Percentiles rank a stretch among this genome's conserved stretches.
Evolutionary conservation across 2,888 invertebrate species (phyloP).

Genomic region (Sabellastarte sp.): DNA sequence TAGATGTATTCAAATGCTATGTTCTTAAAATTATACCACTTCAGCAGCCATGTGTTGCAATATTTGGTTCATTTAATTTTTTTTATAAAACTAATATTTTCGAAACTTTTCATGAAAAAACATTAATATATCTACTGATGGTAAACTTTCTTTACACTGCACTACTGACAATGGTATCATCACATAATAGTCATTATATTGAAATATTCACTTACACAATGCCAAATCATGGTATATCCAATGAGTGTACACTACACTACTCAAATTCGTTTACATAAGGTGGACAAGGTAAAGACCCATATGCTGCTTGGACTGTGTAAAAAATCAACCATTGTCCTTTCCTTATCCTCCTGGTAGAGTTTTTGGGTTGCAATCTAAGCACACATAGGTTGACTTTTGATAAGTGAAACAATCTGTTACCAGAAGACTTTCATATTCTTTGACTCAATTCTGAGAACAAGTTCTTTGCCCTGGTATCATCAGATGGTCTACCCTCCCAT

Average conservation of each 20-base stretch:
- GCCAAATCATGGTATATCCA: no score
- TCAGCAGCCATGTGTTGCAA: no score
- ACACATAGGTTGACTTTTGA: not conserved
- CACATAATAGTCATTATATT: no score
- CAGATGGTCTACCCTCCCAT: not conserved
- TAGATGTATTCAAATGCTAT: no score
- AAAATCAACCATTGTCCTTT: not conserved
- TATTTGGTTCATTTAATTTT: no score
- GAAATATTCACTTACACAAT: no score
- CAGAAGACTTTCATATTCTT: not conserved
- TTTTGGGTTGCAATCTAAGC: not conserved
- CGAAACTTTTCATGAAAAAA: no score
- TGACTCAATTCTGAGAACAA: not conserved
- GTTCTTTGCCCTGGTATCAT: not conserved
- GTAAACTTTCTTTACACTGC: no score
- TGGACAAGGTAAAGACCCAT: not conserved
- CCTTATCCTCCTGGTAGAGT: not conserved
- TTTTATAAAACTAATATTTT: no score
- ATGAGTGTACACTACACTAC: not conserved
- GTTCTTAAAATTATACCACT: no score
- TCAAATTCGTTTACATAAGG: not conserved
- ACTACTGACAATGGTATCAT: no score
- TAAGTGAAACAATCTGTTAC: not conserved
- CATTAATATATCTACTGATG: no score
- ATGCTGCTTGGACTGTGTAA: not conserved